Percentiles rank a stretch among this genome's conserved stretches.
These are phyloP conservation scores for Acleris laterana DNA, from an alignment of 2,888 invertebrate species.

Conservation along the genomic window DNA sequence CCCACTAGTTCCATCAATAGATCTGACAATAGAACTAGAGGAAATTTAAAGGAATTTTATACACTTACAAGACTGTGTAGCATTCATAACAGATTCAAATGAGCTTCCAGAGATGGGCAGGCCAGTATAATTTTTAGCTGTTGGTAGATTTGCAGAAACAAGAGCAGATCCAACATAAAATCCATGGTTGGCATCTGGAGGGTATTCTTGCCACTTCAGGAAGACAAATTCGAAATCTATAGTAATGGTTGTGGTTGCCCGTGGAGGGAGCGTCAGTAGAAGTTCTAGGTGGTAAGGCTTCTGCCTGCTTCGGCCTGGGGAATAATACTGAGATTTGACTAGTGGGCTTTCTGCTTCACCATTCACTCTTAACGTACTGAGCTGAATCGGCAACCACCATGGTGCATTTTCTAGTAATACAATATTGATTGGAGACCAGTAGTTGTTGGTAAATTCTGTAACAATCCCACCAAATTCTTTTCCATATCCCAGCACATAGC, in stretches of 20 bases:
- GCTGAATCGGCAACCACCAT: slow-evolving; percentile 95
- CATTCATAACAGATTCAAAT: slow-evolving; percentile 87
- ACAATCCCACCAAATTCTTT: slow-evolving; percentile 96
- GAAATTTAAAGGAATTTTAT: not conserved
- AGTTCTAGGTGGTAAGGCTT: slow-evolving; percentile 95
- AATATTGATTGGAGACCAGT: slow-evolving; percentile 89
- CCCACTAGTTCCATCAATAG: too few relatives aligned
- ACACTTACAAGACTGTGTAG: slow-evolving; percentile 81
- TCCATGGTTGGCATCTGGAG: slow-evolving; percentile 99
- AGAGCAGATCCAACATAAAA: slow-evolving; percentile 97
- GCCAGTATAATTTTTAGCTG: slow-evolving; percentile 91
- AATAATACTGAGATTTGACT: slow-evolving; percentile 80
- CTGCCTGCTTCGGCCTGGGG: slow-evolving; percentile 92
- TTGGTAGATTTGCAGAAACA: slow-evolving; percentile 90
- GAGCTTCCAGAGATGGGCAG: slow-evolving; percentile 89
- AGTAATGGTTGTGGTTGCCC: slow-evolving; percentile 91
- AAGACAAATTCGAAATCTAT: slow-evolving; percentile 98
- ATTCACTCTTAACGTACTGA: slow-evolving; percentile 92
- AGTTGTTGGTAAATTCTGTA: slow-evolving; percentile 92
- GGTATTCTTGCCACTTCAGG: slow-evolving; percentile 99
- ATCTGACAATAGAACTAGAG: too few relatives aligned
- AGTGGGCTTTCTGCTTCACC: slow-evolving; percentile 85
- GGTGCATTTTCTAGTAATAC: slow-evolving; percentile 95
- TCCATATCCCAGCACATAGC: slow-evolving; percentile 94
- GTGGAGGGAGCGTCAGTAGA: slow-evolving; percentile 90